Evolutionary conservation across 2,113 vertebrate genomes (phyloP).

Genomic region (Cyanoramphus novaezelandiae): DNA sequence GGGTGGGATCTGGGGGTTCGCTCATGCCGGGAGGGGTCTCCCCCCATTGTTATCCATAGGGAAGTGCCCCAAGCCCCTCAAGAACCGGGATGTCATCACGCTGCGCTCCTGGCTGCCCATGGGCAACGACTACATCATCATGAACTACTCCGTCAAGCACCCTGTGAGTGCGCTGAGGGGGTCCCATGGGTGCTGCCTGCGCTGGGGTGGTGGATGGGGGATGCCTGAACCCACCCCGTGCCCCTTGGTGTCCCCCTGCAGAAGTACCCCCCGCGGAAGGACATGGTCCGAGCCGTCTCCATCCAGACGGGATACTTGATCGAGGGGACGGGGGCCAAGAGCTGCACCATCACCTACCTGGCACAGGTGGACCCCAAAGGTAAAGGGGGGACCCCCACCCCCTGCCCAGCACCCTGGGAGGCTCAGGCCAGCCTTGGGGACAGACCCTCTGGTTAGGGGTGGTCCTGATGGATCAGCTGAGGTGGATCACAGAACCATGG

Average conservation of each 20-base stretch:
- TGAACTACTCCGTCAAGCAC: slow-evolving; percentile 97
- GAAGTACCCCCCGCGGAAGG: slow-evolving; percentile 94
- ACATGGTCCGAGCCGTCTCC: slow-evolving; percentile 91
- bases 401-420: not conserved
- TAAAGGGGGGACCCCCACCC: not conserved
- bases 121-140: slow-evolving; percentile 95
- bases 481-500: not conserved
- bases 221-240: not conserved
- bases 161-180: slow-evolving; percentile 72
- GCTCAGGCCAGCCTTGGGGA: not conserved
- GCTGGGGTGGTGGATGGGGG: not conserved
- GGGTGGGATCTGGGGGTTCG: not conserved
- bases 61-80: slow-evolving; percentile 92
- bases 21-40: not conserved
- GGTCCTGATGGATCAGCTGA: not conserved
- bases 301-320: slow-evolving; percentile 94
- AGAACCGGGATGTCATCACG: slow-evolving; percentile 93
- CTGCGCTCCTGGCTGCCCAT: slow-evolving; percentile 94
- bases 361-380: slow-evolving; percentile 95
- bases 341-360: slow-evolving; percentile 89
- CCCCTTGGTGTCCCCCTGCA: slow-evolving; percentile 36
- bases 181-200: not conserved
- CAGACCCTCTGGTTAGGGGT: not conserved
- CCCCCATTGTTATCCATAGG: slow-evolving; percentile 69
- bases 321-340: slow-evolving; percentile 82